Conservation (phyloP, 2,797 vertebrate genomes). For the Rousettus madagascariensis region DNA sequence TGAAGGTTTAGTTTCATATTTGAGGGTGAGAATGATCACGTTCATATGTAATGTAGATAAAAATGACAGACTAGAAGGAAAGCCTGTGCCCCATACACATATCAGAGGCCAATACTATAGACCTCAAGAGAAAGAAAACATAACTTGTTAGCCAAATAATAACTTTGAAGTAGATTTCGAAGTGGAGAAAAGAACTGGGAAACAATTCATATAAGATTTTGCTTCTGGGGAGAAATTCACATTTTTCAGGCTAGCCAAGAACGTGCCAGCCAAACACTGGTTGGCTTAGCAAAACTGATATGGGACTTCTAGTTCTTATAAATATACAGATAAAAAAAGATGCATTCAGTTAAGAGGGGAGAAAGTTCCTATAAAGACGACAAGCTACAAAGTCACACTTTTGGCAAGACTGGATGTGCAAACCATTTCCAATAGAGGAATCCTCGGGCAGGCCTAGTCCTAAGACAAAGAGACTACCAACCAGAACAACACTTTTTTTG, state of each 20-base stretch:
- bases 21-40: constrained; percentile 64
- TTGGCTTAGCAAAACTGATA: constrained; percentile 48
- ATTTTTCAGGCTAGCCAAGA: constrained; percentile 70
- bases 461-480: constrained; percentile 46
- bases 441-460: background rate
- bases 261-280: constrained; percentile 38
- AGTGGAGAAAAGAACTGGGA: constrained; percentile 73
- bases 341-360: background rate
- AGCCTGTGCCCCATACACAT: constrained; percentile 70
- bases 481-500: constrained; percentile 39
- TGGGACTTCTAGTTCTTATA: constrained; percentile 10
- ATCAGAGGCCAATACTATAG: constrained; percentile 72
- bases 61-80: constrained; percentile 65
- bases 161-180: constrained; percentile 80
- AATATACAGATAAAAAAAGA: background rate
- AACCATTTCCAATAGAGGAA: background rate
- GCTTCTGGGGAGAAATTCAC: constrained; percentile 74
- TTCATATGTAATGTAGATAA: constrained; percentile 65
- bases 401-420: background rate
- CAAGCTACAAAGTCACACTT: constrained; percentile 20
- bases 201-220: constrained; percentile 75
- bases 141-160: constrained; percentile 71
- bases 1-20: constrained; percentile 63
- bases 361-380: constrained; percentile 30
- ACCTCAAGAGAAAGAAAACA: constrained; percentile 75